These are phyloP conservation scores for Ectemnius continuus DNA, from an alignment of 2,888 invertebrate genomes.

Conservation along the genomic window DNA sequence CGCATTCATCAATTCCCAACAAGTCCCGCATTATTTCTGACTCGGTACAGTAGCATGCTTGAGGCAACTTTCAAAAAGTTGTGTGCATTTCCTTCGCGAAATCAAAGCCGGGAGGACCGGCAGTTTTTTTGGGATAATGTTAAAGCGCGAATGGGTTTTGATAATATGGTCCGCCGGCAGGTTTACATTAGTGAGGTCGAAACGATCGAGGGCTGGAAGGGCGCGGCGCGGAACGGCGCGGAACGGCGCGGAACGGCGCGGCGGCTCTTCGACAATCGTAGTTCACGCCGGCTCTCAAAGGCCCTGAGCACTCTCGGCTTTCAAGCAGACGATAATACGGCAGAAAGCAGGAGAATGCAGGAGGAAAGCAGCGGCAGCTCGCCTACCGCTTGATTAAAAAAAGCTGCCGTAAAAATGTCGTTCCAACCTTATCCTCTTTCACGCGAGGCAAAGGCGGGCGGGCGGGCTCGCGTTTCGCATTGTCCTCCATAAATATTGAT, in stretches of 20 bases:
- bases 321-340: conserved; percentile 28
- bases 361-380: conserved; percentile 20
- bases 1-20: too few relatives aligned
- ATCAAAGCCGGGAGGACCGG: too few relatives aligned
- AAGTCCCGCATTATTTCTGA: too few relatives aligned
- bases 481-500: conserved; percentile 21
- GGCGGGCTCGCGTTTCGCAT: conserved; percentile 3
- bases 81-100: too few relatives aligned
- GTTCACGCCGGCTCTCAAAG: conserved; percentile 43
- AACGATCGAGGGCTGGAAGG: conserved; percentile 50
- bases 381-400: conserved; percentile 37
- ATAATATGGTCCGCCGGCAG: too few relatives aligned
- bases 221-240: conserved; percentile 39
- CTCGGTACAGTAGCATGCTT: too few relatives aligned
- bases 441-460: conserved; percentile 5
- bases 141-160: too few relatives aligned
- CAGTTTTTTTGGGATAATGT: too few relatives aligned
- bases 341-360: background rate
- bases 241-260: conserved; percentile 40
- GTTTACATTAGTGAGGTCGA: conserved; percentile 21
- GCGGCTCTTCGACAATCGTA: conserved; percentile 54
- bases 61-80: too few relatives aligned
- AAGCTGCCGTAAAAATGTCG: conserved; percentile 28
- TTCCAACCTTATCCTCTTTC: conserved; percentile 36
- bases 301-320: conserved; percentile 40